Conservation (phyloP, 2,797 vertebrate genomes). For the Peromyscus eremicus region DNA sequence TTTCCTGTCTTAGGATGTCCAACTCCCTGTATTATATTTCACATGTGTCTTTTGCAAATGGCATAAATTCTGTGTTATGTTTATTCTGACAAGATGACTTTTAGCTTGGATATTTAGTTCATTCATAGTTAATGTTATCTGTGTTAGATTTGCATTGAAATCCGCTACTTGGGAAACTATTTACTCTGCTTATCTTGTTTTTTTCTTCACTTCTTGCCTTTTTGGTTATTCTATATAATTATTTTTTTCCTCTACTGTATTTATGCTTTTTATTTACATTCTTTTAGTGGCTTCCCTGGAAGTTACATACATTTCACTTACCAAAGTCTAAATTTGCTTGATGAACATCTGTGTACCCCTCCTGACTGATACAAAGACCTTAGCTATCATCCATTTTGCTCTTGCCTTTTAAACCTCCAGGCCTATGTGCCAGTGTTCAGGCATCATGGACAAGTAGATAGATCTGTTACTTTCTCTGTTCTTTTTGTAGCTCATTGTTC, state of each 20-base stretch:
- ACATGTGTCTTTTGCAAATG: neutral
- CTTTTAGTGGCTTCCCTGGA: neutral
- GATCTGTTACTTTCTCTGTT: neutral
- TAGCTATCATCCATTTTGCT: neutral
- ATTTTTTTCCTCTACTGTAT: neutral
- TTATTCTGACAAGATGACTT: neutral
- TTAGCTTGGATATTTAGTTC: conserved; percentile 4
- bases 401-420: neutral
- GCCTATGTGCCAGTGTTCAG: neutral
- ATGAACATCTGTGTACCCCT: neutral
- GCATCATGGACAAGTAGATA: neutral
- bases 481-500: neutral
- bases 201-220: conserved; percentile 5
- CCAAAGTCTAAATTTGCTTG: conserved; percentile 6
- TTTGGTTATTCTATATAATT: neutral
- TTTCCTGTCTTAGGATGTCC: neutral
- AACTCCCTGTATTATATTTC: conserved; percentile 19
- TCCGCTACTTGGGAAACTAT: neutral
- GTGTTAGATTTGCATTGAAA: conserved; percentile 14
- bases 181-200: neutral
- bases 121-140: conserved; percentile 28
- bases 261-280: neutral
- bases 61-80: neutral
- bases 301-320: conserved; percentile 16
- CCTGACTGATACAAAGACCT: neutral